These are phyloP conservation scores for Euthynnus affinis DNA, from an alignment of 2,797 vertebrate genomes.

Conservation along the genomic window DNA sequence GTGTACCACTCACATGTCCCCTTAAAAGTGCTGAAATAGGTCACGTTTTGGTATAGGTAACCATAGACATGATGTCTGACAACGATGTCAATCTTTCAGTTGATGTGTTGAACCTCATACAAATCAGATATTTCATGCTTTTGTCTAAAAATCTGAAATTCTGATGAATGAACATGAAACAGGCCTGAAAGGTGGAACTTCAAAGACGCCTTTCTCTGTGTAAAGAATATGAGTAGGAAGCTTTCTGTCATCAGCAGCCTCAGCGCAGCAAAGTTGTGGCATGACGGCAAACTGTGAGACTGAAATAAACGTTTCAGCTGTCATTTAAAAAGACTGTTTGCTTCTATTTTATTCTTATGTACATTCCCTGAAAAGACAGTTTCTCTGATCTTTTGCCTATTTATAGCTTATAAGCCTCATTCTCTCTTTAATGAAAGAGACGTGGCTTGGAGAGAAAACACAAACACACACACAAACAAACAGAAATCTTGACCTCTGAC, in stretches of 20 bases:
- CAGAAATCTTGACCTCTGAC: conserved; percentile 38
- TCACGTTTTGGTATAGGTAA: neutral
- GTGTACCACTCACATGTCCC: neutral
- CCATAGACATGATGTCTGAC: conserved; percentile 1
- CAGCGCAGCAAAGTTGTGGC: conserved; percentile 15
- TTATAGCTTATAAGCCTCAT: conserved; percentile 29
- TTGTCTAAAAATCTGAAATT: neutral
- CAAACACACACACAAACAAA: neutral
- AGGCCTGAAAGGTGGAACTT: conserved; percentile 43
- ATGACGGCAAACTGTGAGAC: conserved; percentile 39
- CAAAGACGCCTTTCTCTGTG: conserved; percentile 39
- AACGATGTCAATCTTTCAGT: neutral
- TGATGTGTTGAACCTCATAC: neutral
- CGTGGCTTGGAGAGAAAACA: neutral
- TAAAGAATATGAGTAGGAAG: conserved; percentile 42
- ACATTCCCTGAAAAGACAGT: conserved; percentile 37
- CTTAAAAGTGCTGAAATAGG: neutral
- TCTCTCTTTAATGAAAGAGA: conserved; percentile 4
- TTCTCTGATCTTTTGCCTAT: conserved; percentile 53
- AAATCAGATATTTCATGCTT: conserved; percentile 12
- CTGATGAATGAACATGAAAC: conserved; percentile 46
- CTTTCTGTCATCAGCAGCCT: conserved; percentile 53
- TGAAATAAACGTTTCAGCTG: conserved; percentile 69
- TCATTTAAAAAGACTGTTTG: conserved; percentile 50
- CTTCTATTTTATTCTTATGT: conserved; percentile 30